Conservation (phyloP, 35 echinoderm and acorn worm genomes). For the Anneissia japonica region DNA sequence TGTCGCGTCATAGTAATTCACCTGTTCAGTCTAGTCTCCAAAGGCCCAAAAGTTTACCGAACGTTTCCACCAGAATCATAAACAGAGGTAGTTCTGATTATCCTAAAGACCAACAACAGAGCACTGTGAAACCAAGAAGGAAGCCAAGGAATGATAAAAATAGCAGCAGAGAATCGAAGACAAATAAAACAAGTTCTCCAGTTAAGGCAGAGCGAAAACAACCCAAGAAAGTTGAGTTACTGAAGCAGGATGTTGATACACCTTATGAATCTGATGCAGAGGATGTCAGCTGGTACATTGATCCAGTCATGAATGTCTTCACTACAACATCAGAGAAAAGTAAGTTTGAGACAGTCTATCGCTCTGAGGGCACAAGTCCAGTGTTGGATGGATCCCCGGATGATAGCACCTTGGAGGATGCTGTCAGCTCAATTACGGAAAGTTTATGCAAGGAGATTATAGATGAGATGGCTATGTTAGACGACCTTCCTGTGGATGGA, state of each 20-base stretch:
- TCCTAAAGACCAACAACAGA: not conserved
- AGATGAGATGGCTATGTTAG: conserved; percentile 64
- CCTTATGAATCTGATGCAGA: conserved; percentile 11
- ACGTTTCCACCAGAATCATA: not conserved
- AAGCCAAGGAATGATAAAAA: not conserved
- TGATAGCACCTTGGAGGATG: conserved; percentile 65
- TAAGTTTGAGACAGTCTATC: conserved; percentile 50
- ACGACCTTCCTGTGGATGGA: conserved; percentile 44
- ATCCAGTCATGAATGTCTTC: conserved; percentile 22
- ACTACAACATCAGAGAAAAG: conserved; percentile 10
- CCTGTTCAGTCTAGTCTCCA: conserved; percentile 51
- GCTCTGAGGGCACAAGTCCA: not conserved
- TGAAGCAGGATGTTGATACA: not conserved
- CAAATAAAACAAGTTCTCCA: not conserved
- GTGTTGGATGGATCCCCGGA: not conserved
- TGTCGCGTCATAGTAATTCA: conserved; percentile 67
- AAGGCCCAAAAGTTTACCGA: conserved; percentile 71
- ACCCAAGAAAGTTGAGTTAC: not conserved
- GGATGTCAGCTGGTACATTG: conserved; percentile 43
- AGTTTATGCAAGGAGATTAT: conserved; percentile 81
- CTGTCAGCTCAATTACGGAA: conserved; percentile 82
- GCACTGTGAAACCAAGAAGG: not conserved
- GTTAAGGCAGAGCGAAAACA: not conserved
- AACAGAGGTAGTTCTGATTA: not conserved
- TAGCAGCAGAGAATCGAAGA: not conserved